Percentiles rank a stretch among this genome's conserved stretches.
These are phyloP conservation scores for Oryctolagus cuniculus DNA, from an alignment of 2,113 vertebrate genomes.

Conservation along the genomic window mOryCun1.1 NC_091450.1:13294001-13294500, in stretches of 20 bases:
- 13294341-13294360: background rate
- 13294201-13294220: background rate
- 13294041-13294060: slow-evolving; percentile 81
- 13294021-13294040: slow-evolving; percentile 86
- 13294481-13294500: slow-evolving; percentile 4
- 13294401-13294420: background rate
- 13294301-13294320: slow-evolving; percentile 40
- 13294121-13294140: slow-evolving; percentile 80
- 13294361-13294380: background rate
- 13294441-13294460: slow-evolving; percentile 13
- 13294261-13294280: background rate
- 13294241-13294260: background rate
- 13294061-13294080: slow-evolving; percentile 77
- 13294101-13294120: slow-evolving; percentile 82
- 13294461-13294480: background rate
- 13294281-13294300: slow-evolving; percentile 46
- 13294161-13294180: slow-evolving; percentile 65
- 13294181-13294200: background rate
- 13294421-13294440: background rate
- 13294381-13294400: background rate
- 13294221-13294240: background rate
- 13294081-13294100: slow-evolving; percentile 83
- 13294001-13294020: slow-evolving; percentile 86
- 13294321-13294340: slow-evolving; percentile 61
- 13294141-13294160: slow-evolving; percentile 70